These are phyloP conservation scores for Malurus melanocephalus DNA, from an alignment of 2,113 vertebrate species.

Conservation along the genomic window DNA sequence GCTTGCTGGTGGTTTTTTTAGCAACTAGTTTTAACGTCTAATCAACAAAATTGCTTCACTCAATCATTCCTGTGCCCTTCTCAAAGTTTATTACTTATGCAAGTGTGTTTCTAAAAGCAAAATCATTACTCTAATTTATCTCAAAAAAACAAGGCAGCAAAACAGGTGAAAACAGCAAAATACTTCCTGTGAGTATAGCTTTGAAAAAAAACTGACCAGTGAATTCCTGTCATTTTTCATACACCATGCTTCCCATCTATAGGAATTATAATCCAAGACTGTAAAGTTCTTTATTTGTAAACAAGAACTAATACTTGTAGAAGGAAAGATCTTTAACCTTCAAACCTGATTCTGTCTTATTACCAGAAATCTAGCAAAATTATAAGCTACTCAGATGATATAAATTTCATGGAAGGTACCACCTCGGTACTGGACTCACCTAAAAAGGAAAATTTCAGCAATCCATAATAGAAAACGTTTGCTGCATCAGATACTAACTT, in stretches of 20 bases:
- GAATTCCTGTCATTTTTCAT: neutral
- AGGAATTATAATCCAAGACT: neutral
- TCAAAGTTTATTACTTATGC: neutral
- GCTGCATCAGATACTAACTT: neutral
- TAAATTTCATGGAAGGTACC: neutral
- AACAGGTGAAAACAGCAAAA: neutral
- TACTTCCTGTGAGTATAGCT: neutral
- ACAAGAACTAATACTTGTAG: neutral
- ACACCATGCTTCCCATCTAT: neutral
- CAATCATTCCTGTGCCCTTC: neutral
- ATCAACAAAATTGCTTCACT: neutral
- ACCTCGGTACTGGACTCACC: neutral
- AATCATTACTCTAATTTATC: neutral
- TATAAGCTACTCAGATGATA: neutral
- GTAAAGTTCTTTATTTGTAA: neutral
- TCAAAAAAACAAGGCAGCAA: neutral
- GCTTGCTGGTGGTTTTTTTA: neutral
- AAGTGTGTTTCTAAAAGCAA: conserved; percentile 11
- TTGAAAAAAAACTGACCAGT: neutral
- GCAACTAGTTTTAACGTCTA: neutral
- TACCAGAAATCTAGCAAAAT: neutral
- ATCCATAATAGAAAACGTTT: neutral
- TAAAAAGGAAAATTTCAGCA: neutral
- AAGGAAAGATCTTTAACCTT: neutral
- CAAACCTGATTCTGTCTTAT: neutral